These are phyloP conservation scores for Pleuronectes platessa DNA, from an alignment of 2,113 vertebrate genomes.

Conservation along the genomic window DNA sequence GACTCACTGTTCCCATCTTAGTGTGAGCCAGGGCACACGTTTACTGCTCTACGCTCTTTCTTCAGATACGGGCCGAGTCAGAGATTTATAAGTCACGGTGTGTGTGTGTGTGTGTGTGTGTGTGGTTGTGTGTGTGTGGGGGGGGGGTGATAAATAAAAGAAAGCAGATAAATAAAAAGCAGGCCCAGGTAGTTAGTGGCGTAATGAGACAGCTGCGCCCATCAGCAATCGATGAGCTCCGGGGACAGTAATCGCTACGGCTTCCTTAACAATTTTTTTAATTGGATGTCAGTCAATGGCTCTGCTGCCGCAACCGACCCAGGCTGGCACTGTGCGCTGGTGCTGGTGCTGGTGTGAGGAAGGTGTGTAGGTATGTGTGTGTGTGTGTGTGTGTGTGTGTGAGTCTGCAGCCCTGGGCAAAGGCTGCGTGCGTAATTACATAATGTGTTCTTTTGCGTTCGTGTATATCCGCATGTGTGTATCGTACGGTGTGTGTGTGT, in stretches of 20 bases:
- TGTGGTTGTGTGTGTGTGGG: too few species aligned
- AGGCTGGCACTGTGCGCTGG: neutral
- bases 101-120: too few species aligned
- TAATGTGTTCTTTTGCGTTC: slow-evolving; percentile 39
- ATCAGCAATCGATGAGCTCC: slow-evolving; percentile 70
- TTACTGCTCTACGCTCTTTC: slow-evolving; percentile 7
- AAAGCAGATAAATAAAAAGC: slow-evolving; percentile 66
- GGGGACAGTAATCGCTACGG: slow-evolving; percentile 63
- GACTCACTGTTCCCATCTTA: neutral
- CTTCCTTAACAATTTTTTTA: slow-evolving; percentile 68
- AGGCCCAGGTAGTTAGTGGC: slow-evolving; percentile 63
- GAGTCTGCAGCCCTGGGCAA: neutral
- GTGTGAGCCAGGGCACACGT: neutral
- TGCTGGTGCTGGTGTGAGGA: neutral
- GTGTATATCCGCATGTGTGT: slow-evolving; percentile 35
- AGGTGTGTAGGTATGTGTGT: neutral
- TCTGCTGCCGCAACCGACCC: slow-evolving; percentile 23
- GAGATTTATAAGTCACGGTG: slow-evolving; percentile 12
- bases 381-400: neutral
- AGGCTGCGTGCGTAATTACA: slow-evolving; percentile 40
- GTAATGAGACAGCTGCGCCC: slow-evolving; percentile 68
- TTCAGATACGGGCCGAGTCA: slow-evolving; percentile 1
- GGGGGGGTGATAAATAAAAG: slow-evolving; percentile 58
- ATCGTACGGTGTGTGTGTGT: slow-evolving; percentile 34
- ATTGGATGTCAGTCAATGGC: slow-evolving; percentile 73